Base-by-base conservation (phyloP, 2,888 invertebrate species). In the Chaitophorus viminalis region DNA sequence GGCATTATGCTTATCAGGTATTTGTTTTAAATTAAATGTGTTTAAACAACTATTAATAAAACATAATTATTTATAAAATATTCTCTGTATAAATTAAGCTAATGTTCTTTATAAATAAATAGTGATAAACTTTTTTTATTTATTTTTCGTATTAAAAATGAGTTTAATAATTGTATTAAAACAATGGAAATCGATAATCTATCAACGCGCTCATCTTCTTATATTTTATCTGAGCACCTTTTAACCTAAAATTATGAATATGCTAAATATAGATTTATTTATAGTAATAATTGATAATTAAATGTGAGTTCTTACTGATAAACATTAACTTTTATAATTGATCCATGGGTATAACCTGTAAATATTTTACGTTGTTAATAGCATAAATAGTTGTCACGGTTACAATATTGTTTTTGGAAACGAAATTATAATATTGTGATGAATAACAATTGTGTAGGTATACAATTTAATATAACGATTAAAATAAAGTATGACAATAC, bases 211-310 rank as follows among this genome's bases (percentile, higher is more conserved):
- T 29, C 70, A 29, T 29, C 1, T 29, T 21, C 68, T 39, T 46
- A 46, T 72, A 8, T 82, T 52, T 79, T 68, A 68, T 81, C 81
- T 39, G 21, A 31, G 21, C 39, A 81, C 68, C 68, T 39, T 81
- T 81, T 68, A 81, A 81, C 81, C 81, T 39, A 46, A 81, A 68
- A 81, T 68, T 29, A 29, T 25, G 29, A 68, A 81, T 70, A 70
- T 70, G 14, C 70, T 31, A 70, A 29, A 31, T 17, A 70, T 70
- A 70, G 14, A 70, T 31, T 70, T 70, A 1, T 9, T 70, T 17
- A 70, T 68, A 2, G n/a, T 65, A 65, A 65, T 65, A 31, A 68
- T 29, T 68, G n/a, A 68, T 68, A 68, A 14, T 68, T 68, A 29
- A 29, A 68, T 14, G 68, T 25, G 65, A 65, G n/a, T 54, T 54